Conservation (phyloP, 1,140 invertebrate species). For the Meteorus sp. region DNA sequence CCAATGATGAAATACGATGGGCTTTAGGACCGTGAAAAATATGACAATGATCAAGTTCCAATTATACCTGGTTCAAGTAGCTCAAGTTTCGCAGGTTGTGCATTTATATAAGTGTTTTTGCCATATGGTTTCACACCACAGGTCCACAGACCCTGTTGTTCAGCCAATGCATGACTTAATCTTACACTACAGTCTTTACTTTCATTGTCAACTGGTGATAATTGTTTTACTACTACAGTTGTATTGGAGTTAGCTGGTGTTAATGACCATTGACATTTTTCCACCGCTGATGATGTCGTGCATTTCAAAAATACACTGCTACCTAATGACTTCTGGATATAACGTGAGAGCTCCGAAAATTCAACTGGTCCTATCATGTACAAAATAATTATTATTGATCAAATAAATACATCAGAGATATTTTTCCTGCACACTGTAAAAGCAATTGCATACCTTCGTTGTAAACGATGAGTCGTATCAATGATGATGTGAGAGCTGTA, state of each 20-base stretch:
- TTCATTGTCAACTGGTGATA: slow-evolving; percentile 46
- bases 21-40: neutral
- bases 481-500: slow-evolving; percentile 38
- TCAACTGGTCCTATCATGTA: slow-evolving; percentile 52
- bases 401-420: neutral
- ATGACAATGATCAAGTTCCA: slow-evolving; percentile 34
- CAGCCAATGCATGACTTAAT: slow-evolving; percentile 47
- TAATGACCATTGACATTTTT: slow-evolving; percentile 55
- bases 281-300: slow-evolving; percentile 48
- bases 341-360: slow-evolving; percentile 54
- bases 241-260: slow-evolving; percentile 51
- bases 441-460: slow-evolving; percentile 43
- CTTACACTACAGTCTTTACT: slow-evolving; percentile 54
- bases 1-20: neutral
- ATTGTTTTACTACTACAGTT: slow-evolving; percentile 55
- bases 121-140: slow-evolving; percentile 49
- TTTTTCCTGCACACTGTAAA: neutral
- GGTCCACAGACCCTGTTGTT: slow-evolving; percentile 54
- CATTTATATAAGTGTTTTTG: slow-evolving; percentile 49
- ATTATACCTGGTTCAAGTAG: slow-evolving; percentile 57
- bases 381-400: neutral
- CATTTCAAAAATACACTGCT: slow-evolving; percentile 49
- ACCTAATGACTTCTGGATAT: slow-evolving; percentile 54
- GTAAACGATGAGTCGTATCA: slow-evolving; percentile 46
- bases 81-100: slow-evolving; percentile 55